These are phyloP conservation scores for Meloidogyne floridensis DNA, from an alignment of 1,140 invertebrate genomes.

Conservation along the genomic window DNA sequence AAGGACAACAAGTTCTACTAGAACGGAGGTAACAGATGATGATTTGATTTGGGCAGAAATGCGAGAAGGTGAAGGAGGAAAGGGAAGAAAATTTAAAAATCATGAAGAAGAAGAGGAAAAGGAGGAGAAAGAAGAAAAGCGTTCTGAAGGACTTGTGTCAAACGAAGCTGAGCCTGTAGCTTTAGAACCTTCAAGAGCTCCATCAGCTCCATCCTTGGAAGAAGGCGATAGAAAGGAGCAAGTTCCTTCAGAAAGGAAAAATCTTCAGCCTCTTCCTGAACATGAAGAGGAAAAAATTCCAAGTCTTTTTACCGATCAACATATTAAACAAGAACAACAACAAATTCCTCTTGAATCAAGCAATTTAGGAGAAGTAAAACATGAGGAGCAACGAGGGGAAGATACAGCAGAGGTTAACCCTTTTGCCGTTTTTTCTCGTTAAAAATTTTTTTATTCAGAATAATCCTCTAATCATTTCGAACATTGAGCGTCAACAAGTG, in stretches of 20 bases:
- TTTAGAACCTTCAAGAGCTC: background rate
- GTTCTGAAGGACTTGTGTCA: background rate
- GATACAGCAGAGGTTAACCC: background rate
- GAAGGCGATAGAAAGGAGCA: background rate
- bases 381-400: background rate
- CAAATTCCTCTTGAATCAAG: background rate
- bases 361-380: background rate
- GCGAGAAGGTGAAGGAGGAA: background rate
- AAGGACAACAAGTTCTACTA: background rate
- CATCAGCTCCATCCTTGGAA: background rate
- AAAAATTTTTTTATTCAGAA: background rate
- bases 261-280: background rate
- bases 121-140: background rate
- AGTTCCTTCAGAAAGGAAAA: background rate
- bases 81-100: slow-evolving; percentile 1
- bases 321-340: background rate
- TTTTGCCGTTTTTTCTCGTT: background rate
- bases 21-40: slow-evolving; percentile 10
- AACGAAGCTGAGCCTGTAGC: too few relatives aligned
- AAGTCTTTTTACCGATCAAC: background rate
- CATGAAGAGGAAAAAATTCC: background rate
- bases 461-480: too few relatives aligned
- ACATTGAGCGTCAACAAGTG: background rate
- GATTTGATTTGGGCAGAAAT: background rate
- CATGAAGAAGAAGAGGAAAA: background rate